phyloP scores from a whole-genome alignment of 2,797 vertebrate species.

The Betta splendens region DNA sequence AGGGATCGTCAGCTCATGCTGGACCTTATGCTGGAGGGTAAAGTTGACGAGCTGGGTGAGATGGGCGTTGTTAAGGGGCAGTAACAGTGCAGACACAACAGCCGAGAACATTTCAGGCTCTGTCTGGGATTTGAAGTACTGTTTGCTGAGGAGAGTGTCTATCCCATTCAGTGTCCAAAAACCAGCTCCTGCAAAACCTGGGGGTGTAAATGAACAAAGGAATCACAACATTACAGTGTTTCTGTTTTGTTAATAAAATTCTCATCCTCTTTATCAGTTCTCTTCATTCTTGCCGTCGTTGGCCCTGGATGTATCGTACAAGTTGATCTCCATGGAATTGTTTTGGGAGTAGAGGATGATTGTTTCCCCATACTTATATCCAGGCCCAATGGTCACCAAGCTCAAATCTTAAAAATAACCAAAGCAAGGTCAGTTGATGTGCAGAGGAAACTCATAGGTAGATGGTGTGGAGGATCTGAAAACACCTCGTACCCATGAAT shows the following conservation, averaged over 20 bases:
- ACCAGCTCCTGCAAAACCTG: constrained; percentile 66
- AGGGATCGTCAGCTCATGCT: not conserved
- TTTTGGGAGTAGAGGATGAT: constrained; percentile 35
- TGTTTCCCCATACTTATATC: not conserved
- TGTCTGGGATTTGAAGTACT: constrained; percentile 62
- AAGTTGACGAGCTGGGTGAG: constrained; percentile 72
- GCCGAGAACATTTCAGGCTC: constrained; percentile 69
- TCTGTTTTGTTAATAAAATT: not conserved
- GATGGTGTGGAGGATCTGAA: not conserved
- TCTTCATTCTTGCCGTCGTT: constrained; percentile 64
- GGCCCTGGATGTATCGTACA: constrained; percentile 37
- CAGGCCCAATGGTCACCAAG: constrained; percentile 18
- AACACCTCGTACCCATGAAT: constrained; percentile 47
- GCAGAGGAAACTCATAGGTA: not conserved
- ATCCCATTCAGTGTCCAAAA: constrained; percentile 64
- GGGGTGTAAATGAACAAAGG: not conserved
- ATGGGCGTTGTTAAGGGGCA: constrained; percentile 41
- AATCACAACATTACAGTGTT: not conserved
- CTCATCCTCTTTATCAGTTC: not conserved
- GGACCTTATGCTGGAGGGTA: constrained; percentile 71
- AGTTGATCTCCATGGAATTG: constrained; percentile 62
- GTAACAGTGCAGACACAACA: constrained; percentile 63
- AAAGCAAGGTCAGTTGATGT: not conserved
- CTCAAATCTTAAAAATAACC: constrained; percentile 19
- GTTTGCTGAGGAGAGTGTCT: constrained; percentile 66